Evolutionary conservation across 2,888 invertebrate species (phyloP).

Genomic region (Oligia fasciuncula): DNA sequence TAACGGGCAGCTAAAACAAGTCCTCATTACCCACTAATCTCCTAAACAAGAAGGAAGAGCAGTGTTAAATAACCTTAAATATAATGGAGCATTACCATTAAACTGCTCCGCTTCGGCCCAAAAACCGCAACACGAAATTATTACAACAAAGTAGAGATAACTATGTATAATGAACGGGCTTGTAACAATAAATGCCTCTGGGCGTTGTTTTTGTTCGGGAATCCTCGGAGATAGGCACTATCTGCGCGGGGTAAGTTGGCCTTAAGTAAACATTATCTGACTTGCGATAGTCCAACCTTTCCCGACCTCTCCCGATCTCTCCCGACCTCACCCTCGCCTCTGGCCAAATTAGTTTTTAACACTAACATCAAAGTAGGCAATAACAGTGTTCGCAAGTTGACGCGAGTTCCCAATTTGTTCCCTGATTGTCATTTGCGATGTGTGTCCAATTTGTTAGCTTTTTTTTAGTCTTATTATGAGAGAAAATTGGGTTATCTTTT

Average conservation of each 20-base stretch:
- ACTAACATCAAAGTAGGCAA: conserved; percentile 72
- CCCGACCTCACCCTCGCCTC: conserved; percentile 68
- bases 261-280: conserved; percentile 78
- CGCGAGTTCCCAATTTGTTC: conserved; percentile 65
- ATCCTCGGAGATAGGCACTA: conserved; percentile 71
- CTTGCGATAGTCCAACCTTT: conserved; percentile 68
- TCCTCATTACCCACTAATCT: conserved; percentile 58
- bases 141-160: conserved; percentile 72
- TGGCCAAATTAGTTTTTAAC: conserved; percentile 80
- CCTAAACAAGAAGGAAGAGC: conserved; percentile 62
- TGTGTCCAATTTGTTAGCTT: conserved; percentile 29
- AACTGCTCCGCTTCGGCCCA: conserved; percentile 70
- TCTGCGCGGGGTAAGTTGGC: conserved; percentile 70
- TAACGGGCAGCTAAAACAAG: conserved; percentile 56
- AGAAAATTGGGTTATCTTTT: not conserved
- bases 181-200: conserved; percentile 81
- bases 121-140: conserved; percentile 79
- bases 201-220: conserved; percentile 82
- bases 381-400: conserved; percentile 68
- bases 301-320: conserved; percentile 41
- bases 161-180: conserved; percentile 78
- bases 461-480: conserved; percentile 12
- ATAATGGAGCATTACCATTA: conserved; percentile 67
- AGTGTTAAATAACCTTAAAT: conserved; percentile 65
- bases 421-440: conserved; percentile 37